Percentiles rank a stretch among this genome's conserved stretches.
Evolutionary conservation across 2,888 invertebrate genomes (phyloP).

Genomic region (Escarpia spicata): DNA sequence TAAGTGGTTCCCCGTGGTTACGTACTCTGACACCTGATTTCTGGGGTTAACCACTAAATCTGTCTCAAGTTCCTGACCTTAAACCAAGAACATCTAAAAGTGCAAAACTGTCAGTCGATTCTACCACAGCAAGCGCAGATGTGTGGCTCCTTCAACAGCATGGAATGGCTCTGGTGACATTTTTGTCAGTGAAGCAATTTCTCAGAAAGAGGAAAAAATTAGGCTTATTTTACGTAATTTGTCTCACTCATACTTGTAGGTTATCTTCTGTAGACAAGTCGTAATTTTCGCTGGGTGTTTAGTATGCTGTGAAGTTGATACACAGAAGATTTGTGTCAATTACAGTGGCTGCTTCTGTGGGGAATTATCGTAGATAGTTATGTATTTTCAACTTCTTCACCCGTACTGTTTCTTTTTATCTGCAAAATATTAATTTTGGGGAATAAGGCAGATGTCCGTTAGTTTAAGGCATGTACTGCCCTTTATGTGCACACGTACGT

Average conservation of each 20-base stretch:
- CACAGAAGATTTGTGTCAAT: background rate
- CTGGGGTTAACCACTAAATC: slow-evolving; percentile 10
- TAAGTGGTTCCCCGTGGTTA: background rate
- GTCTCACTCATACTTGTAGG: background rate
- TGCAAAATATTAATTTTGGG: background rate
- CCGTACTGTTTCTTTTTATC: background rate
- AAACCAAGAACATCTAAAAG: background rate
- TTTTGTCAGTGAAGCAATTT: background rate
- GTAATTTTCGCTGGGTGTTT: background rate
- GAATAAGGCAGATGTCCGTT: background rate
- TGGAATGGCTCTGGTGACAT: background rate
- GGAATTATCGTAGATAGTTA: background rate
- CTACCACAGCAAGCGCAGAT: background rate
- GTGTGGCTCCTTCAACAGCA: background rate
- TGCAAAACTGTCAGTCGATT: background rate
- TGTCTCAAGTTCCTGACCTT: background rate
- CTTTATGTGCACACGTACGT: background rate
- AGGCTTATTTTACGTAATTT: background rate
- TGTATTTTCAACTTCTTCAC: background rate
- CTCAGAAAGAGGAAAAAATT: background rate
- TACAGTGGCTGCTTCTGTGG: background rate
- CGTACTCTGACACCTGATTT: background rate
- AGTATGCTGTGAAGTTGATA: background rate
- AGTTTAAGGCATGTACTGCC: background rate
- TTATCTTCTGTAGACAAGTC: background rate